Evolutionary conservation across 2,888 invertebrate genomes (phyloP).

Genomic region (Saturnia japonica): DNA sequence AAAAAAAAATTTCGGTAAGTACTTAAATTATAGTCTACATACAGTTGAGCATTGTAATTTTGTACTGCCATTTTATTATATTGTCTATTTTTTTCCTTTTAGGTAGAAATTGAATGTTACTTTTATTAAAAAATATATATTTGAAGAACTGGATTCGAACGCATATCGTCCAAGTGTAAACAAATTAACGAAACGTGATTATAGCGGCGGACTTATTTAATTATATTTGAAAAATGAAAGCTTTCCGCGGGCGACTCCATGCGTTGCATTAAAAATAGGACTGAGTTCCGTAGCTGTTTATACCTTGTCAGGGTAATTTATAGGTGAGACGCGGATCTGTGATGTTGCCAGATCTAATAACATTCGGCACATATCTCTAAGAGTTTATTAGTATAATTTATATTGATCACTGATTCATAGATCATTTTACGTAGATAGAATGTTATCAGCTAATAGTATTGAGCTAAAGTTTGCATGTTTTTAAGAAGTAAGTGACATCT

Average conservation of each 20-base stretch:
- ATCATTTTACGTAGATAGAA: background rate
- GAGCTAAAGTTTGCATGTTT: too few relatives aligned
- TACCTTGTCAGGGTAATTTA: slow-evolving; percentile 37
- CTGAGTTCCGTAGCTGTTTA: slow-evolving; percentile 39
- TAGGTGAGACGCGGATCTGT: slow-evolving; percentile 19
- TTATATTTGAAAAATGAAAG: slow-evolving; percentile 23
- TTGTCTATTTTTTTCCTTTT: too few relatives aligned
- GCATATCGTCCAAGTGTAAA: slow-evolving; percentile 9
- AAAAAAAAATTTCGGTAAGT: too few relatives aligned
- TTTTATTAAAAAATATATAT: slow-evolving; percentile 14
- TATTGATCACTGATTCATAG: background rate
- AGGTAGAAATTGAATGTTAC: background rate
- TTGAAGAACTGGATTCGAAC: background rate
- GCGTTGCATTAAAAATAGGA: slow-evolving; percentile 44
- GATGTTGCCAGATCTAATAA: slow-evolving; percentile 15
- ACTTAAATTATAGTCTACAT: too few relatives aligned
- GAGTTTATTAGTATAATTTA: slow-evolving; percentile 10
- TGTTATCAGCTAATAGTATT: too few relatives aligned
- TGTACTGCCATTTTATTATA: too few relatives aligned
- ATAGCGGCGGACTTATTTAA: slow-evolving; percentile 18
- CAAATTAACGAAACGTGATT: slow-evolving; percentile 17
- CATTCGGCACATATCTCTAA: slow-evolving; percentile 23
- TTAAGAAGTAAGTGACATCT: too few relatives aligned
- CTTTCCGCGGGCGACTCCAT: slow-evolving; percentile 13
- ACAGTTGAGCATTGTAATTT: too few relatives aligned